Base-by-base conservation (phyloP, 2,888 invertebrate species). In the Criorhina ranunculi region DNA sequence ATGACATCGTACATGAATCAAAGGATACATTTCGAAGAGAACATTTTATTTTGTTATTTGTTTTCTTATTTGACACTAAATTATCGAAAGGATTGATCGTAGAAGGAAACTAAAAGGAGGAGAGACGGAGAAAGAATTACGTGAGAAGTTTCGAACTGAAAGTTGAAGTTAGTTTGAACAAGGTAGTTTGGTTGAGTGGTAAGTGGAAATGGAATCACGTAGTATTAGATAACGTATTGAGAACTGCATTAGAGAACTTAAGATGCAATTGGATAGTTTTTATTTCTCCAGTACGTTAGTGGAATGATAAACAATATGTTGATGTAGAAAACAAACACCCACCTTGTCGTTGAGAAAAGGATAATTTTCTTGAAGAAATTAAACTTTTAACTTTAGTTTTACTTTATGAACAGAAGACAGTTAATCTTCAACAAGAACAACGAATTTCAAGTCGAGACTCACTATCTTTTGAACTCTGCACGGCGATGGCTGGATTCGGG, bases 1-100 rank as follows among this genome's bases (percentile, higher is more conserved):
- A 73, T 62, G 62, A 66, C 75, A 57, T 49, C 8, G 24, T n/a
- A 66, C 76, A 76, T 76, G 67, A 40, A 67, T 76, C 66, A 59
- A 59, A 42, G 55, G 57, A 76, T 59, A 31, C 51, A 44, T 69
- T 77, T 33, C 42, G 24, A 44, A 57, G 42, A 53, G 19, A 5
- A 67, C 51, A 51, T 76, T 15, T 35, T 51, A 51, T 67, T 60
- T 77, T 12, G 59, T 44, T 51, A 44, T 49, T n/a, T 67, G 60
- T 51, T 59, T 42, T 37, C 37, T 29, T 60, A 42, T 69, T 69
- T 60, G 67, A 53, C 67, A 69, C 51, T 60, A 60, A 59, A 77
- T 69, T 77, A 76, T 77, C 55, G 64, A 51, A 72, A 60, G 59
- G 40, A 60, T 51, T 51, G 49, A 17, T 15, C 9, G 29, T 29